Conservation (phyloP, 2,113 vertebrate genomes). For the Sceloporus undulatus region DNA sequence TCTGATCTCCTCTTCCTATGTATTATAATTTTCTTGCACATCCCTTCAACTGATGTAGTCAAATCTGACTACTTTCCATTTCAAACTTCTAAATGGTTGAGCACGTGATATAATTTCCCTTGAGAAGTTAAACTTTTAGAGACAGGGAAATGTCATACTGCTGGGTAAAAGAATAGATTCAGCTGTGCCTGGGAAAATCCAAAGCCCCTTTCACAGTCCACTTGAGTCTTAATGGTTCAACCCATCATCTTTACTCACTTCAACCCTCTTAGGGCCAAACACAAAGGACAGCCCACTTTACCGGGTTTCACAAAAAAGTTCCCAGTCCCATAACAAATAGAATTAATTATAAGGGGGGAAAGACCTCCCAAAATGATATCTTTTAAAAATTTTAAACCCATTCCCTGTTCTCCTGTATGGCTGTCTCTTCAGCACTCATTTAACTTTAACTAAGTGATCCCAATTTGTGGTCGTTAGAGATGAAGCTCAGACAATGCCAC, state of each 20-base stretch:
- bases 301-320: constrained; percentile 30
- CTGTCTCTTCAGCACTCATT: constrained; percentile 13
- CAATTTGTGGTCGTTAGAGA: neutral
- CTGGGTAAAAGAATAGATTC: neutral
- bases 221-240: constrained; percentile 22
- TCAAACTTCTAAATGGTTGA: neutral
- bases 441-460: constrained; percentile 20
- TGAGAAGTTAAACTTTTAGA: constrained; percentile 20
- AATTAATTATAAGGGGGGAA: constrained; percentile 22
- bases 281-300: constrained; percentile 26
- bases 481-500: neutral
- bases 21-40: neutral
- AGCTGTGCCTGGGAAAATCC: constrained; percentile 20
- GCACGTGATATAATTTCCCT: constrained; percentile 27
- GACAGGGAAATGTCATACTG: constrained; percentile 9
- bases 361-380: neutral
- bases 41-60: constrained; percentile 14
- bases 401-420: constrained; percentile 3
- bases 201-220: constrained; percentile 18
- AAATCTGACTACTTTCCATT: constrained; percentile 27
- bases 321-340: constrained; percentile 17
- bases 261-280: constrained; percentile 35
- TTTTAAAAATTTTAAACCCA: constrained; percentile 19
- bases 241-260: constrained; percentile 33
- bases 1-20: neutral